Conservation (phyloP, 2,113 vertebrate genomes). For the Bothrops jararaca region DNA sequence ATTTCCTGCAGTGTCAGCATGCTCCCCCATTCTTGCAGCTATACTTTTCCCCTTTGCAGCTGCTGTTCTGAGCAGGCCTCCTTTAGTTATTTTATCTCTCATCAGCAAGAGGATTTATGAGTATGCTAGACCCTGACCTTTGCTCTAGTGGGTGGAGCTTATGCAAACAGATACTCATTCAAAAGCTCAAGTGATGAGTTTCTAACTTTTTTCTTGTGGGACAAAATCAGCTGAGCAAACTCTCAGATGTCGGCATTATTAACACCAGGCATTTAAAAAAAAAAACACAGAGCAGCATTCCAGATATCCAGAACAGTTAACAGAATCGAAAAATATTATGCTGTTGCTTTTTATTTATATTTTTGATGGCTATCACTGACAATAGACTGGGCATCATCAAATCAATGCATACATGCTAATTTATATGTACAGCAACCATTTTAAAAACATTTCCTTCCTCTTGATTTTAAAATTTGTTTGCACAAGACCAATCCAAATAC, state of each 20-base stretch:
- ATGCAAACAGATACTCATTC: not conserved
- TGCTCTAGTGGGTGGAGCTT: not conserved
- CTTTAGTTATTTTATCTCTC: constrained; percentile 13
- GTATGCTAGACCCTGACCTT: constrained; percentile 16
- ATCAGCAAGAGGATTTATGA: constrained; percentile 17
- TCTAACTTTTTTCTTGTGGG: not conserved
- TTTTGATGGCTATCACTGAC: not conserved
- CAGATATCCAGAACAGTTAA: constrained; percentile 11
- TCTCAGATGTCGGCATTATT: constrained; percentile 28
- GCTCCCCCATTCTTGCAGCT: constrained; percentile 5
- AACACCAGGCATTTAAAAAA: constrained; percentile 25
- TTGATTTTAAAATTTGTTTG: not conserved
- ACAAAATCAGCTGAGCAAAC: constrained; percentile 38
- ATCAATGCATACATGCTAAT: not conserved
- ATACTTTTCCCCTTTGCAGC: constrained; percentile 15
- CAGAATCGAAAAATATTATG: not conserved
- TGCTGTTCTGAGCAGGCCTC: constrained; percentile 1
- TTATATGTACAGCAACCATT: not conserved
- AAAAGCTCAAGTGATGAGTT: not conserved
- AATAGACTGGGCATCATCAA: not conserved
- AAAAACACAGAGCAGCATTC: not conserved
- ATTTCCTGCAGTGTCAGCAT: constrained; percentile 15
- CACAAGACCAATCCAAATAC: not conserved
- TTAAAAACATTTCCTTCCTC: not conserved
- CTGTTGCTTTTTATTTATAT: not conserved